These are phyloP conservation scores for Ophion ellenae DNA, from an alignment of 2,888 invertebrate genomes.

Conservation along the genomic window DNA sequence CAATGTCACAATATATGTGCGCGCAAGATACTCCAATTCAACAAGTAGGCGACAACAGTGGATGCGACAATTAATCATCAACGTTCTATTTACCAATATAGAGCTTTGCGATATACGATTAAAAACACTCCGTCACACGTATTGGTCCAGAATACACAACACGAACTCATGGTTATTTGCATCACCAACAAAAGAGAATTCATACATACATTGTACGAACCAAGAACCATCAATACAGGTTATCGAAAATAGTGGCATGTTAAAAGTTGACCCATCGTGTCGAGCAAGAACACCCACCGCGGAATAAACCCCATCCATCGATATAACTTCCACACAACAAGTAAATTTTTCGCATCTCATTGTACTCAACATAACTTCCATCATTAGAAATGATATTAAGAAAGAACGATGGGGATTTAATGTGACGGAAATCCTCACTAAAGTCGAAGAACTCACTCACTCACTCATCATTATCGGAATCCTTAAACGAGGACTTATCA, in stretches of 20 bases:
- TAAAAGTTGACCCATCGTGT: not conserved
- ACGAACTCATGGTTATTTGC: slow-evolving; percentile 38
- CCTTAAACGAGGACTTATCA: too few species aligned
- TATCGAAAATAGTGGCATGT: not conserved
- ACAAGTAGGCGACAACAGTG: slow-evolving; percentile 8
- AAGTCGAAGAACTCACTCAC: too few species aligned
- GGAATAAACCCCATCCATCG: not conserved
- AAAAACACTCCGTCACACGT: slow-evolving; percentile 26
- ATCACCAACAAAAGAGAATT: too few species aligned
- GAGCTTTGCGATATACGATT: slow-evolving; percentile 22
- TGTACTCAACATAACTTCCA: too few species aligned
- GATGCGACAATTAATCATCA: slow-evolving; percentile 35
- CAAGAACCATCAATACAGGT: too few species aligned
- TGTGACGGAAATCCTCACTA: too few species aligned
- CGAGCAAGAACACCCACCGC: not conserved
- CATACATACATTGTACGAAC: too few species aligned
- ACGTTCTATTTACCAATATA: slow-evolving; percentile 1
- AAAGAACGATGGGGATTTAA: too few species aligned
- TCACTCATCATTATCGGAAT: too few species aligned
- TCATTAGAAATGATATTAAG: too few species aligned
- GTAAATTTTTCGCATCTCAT: too few species aligned
- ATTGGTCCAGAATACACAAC: not conserved
- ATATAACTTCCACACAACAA: not conserved
- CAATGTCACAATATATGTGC: not conserved
- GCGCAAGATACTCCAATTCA: not conserved